A percentile compares a stretch with the other conserved stretches of the same genome.
These are phyloP conservation scores for Caenorhabditis sp. DNA, from an alignment of 2,888 invertebrate genomes.

Conservation along the genomic window DNA sequence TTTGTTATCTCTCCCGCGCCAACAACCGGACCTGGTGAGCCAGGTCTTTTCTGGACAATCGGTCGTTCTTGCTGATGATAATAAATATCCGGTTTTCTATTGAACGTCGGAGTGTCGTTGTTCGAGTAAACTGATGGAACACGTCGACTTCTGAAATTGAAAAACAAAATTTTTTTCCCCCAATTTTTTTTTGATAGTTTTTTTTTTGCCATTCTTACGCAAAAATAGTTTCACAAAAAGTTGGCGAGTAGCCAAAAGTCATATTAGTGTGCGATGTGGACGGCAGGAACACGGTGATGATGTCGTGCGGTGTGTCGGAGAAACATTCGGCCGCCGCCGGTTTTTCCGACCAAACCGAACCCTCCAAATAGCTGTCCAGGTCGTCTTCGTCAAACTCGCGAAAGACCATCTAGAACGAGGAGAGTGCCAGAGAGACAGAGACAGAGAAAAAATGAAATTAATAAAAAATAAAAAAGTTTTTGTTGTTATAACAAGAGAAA, in stretches of 20 bases:
- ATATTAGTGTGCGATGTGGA: conserved; percentile 34
- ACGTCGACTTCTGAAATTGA: conserved; percentile 6
- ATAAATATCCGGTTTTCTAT: not conserved
- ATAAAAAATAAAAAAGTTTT: not conserved
- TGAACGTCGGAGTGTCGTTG: not conserved
- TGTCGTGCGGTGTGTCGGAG: conserved; percentile 21
- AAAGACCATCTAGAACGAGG: conserved; percentile 2
- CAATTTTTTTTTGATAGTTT: too few species aligned
- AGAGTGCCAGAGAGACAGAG: not conserved
- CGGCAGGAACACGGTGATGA: conserved; percentile 45
- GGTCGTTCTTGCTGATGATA: not conserved
- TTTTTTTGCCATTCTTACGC: conserved; percentile 16
- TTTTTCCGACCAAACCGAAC: conserved; percentile 47
- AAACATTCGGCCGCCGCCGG: conserved; percentile 36
- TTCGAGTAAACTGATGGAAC: not conserved
- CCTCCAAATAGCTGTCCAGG: conserved; percentile 46
- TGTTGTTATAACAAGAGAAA: not conserved
- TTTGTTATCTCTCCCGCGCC: conserved; percentile 65
- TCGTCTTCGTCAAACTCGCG: conserved; percentile 40
- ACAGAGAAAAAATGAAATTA: not conserved
- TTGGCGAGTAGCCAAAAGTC: conserved; percentile 30
- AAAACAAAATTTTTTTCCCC: not conserved
- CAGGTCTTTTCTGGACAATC: conserved; percentile 15
- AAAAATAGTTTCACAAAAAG: conserved; percentile 43
- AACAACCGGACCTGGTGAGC: conserved; percentile 58